A percentile compares a stretch with the other conserved stretches of the same genome.
These are phyloP conservation scores for Gnathonemus echidnorhynchus DNA, from an alignment of 2,113 vertebrate species.

Conservation along the genomic window DNA sequence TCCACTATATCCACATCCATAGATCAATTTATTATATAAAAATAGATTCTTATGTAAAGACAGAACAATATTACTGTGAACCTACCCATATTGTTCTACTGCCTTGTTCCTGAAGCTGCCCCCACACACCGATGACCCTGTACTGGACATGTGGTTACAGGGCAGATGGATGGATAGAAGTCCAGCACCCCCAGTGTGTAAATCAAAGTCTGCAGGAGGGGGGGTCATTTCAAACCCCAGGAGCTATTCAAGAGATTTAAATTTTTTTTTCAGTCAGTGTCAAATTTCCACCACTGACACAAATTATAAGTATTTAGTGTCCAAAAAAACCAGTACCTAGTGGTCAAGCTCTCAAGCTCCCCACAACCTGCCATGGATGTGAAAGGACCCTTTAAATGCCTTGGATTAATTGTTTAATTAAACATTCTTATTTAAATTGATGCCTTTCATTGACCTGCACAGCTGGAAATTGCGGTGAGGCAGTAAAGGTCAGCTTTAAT, in stretches of 20 bases:
- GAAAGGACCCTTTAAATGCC: neutral
- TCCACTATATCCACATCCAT: neutral
- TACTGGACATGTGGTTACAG: neutral
- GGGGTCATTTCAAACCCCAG: neutral
- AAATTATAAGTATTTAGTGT: neutral
- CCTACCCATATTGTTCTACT: neutral
- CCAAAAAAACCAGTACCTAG: neutral
- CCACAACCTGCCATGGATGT: neutral
- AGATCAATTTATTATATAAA: neutral
- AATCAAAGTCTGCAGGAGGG: neutral
- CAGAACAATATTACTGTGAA: neutral
- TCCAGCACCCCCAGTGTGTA: neutral
- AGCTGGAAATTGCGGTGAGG: neutral
- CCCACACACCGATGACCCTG: neutral
- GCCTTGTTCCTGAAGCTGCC: neutral
- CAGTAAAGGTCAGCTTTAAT: neutral
- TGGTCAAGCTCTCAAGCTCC: neutral
- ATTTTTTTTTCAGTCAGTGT: neutral
- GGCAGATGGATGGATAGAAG: neutral
- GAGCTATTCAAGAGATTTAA: neutral
- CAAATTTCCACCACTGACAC: neutral
- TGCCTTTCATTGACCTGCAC: neutral
- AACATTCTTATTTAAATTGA: neutral
- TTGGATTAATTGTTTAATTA: neutral
- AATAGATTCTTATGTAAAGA: neutral